Base-by-base conservation (phyloP, 2,113 vertebrate species). In the Elgaria multicarinata region DNA sequence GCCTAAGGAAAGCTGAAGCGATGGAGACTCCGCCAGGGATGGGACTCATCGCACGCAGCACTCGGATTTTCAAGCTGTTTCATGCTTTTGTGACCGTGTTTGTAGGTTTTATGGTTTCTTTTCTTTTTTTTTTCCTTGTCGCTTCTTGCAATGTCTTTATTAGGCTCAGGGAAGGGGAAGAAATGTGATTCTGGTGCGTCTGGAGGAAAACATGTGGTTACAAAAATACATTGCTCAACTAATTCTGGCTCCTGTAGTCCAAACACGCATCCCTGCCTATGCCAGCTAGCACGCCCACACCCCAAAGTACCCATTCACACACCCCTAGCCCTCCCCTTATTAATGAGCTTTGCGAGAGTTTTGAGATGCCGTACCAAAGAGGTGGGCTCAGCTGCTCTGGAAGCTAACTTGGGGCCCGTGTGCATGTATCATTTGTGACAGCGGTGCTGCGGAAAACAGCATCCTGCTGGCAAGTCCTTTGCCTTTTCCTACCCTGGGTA, bases 111-210 rank as follows among this genome's bases (percentile, higher is more conserved):
- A 83, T 79, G 83, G 91, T 89, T 86, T 88, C 80, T 64, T 42
- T 71, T 64, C 76, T 31, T 22, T 28, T 16, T 81, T 31, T 18
- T 42, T 28, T 67, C 90, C 62, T 69, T 31, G 62, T 85, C 36
- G 62, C 82, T 67, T 84, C 81, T 91, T 90, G 89, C 71, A 62
- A 87, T 18, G 53, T 79, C 90, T 90, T 86, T 82, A 75, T 90
- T 90, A 67, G 78, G 83, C 79, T 81, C 55, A 53, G 58, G 33
- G 85, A 75, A 87, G 69, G 18, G 13, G 46, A 75, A 74, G 55
- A 50, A 6, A 55, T 67, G 67, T 36, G 62, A 76, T 89, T 84
- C 58, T 7, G n/a, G 64, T 85, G 44, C 44, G 28, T 28, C 62
- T 53, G 26, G 69, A 76, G 53, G 28, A 82, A 86, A 72, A 80